Base-by-base conservation (phyloP, 92 coral and sea anemone species). In the Epizoanthus scotinus region DNA sequence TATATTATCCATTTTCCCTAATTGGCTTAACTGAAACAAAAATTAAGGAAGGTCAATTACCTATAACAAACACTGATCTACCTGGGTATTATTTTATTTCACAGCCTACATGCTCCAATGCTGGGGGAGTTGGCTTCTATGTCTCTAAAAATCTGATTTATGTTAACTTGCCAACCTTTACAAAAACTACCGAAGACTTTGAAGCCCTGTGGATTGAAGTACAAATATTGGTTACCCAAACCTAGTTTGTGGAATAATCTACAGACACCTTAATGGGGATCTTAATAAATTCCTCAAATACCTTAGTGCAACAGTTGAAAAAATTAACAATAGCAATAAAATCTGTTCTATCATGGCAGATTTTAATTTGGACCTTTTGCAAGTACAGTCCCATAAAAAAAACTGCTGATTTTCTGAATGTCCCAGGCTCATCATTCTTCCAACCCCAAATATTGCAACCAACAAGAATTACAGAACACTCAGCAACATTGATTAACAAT, bases 401-500 rank as follows among this genome's bases (percentile, higher is more conserved):
- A 52, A 56, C 82, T 34, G 59, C 79, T 49, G 55, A 78, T 58
- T 85, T 78, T 56, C 40, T 79, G 7, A 71, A 73, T 73, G 64
- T 38, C 49, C 36, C 71, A 22, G 87, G 79, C n/a, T 36, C 78
- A 19, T 75, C 54, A 17, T 87, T 77, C 50, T 85, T 78, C 67
- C 77, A 67, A 54, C 88, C 88, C 27, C 85, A 85, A 10, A 85
- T 79, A 10, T 61, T 77, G 54, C 84, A 65, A 65, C 87, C 87
- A 44, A 78, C 87, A 8, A 63, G 87, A 77, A 84, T 84, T 8
- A 84, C 84, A 25, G 27, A 84, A 21, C 87, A 84, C 67, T 78
- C 84, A 9, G 84, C 77, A 17, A 84, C 87, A 5, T 38, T 85
- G 73, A 79, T 85, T 79, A 81, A 85, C 78, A 85, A 79, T 71